phyloP scores from a whole-genome alignment of 2,888 invertebrate genomes.

The Parnassius apollo region DNA sequence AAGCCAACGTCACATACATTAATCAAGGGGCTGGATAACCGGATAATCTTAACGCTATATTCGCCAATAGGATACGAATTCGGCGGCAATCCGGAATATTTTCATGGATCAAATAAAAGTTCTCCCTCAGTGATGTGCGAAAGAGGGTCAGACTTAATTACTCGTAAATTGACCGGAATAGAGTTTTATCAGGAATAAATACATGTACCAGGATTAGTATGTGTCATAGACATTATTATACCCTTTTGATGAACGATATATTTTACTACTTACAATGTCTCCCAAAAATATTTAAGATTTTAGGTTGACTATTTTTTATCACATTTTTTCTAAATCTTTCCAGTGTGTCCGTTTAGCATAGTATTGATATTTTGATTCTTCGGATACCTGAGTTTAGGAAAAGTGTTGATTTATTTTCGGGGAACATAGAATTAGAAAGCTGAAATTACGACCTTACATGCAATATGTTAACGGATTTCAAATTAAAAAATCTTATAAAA shows the following conservation, averaged over 20 bases:
- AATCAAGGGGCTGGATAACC: slow-evolving; percentile 52
- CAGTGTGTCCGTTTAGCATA: too few relatives aligned
- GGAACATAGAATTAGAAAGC: too few relatives aligned
- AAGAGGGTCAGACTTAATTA: slow-evolving; percentile 80
- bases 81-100: slow-evolving; percentile 60
- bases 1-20: slow-evolving; percentile 45
- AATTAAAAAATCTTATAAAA: slow-evolving; percentile 9
- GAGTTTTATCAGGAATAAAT: slow-evolving; percentile 68
- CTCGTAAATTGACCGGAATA: slow-evolving; percentile 78
- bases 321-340: too few relatives aligned
- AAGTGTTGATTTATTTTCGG: too few relatives aligned
- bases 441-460: too few relatives aligned
- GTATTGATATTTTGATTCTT: too few relatives aligned
- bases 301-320: too few relatives aligned
- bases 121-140: slow-evolving; percentile 60
- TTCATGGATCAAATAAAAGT: slow-evolving; percentile 73
- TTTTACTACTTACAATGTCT: background rate
- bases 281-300: too few relatives aligned
- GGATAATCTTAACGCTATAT: slow-evolving; percentile 58
- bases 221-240: slow-evolving; percentile 54
- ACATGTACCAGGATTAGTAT: slow-evolving; percentile 58
- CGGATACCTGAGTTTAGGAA: too few relatives aligned
- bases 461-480: background rate
- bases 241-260: slow-evolving; percentile 6
- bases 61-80: slow-evolving; percentile 64